Percentiles rank a stretch among this genome's conserved stretches.
phyloP scores from a whole-genome alignment of 2,797 vertebrate species.

The Crenichthys baileyi region DNA sequence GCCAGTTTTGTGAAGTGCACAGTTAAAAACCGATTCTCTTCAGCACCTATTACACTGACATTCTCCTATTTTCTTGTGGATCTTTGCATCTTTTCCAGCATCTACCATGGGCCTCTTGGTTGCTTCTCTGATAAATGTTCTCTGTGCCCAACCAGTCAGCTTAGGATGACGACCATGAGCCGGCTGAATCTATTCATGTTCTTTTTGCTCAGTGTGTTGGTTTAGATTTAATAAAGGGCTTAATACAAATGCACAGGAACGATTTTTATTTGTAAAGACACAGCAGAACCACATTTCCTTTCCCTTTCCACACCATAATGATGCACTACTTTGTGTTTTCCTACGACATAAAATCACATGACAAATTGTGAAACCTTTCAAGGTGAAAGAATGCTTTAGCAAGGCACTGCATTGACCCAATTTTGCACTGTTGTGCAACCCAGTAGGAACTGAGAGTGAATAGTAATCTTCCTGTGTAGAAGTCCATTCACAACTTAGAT shows the following conservation, averaged over 20 bases:
- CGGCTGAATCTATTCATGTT: not conserved
- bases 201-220: not conserved
- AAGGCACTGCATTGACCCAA: not conserved
- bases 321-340: not conserved
- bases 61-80: slow-evolving; percentile 10
- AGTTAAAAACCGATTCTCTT: not conserved
- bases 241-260: no score
- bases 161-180: not conserved
- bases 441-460: not conserved
- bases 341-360: slow-evolving; percentile 1
- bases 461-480: not conserved
- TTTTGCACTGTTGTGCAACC: not conserved
- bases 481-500: not conserved
- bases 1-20: not conserved
- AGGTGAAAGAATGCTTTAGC: not conserved
- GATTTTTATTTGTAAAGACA: not conserved
- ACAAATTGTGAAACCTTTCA: not conserved
- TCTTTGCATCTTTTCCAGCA: not conserved
- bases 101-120: not conserved
- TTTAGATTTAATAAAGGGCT: no score
- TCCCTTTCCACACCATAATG: not conserved
- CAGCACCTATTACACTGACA: slow-evolving; percentile 28
- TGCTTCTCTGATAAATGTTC: not conserved
- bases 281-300: not conserved
- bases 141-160: not conserved